phyloP scores from a whole-genome alignment of 1,140 invertebrate genomes.

The Meloidogyne hapla region DNA sequence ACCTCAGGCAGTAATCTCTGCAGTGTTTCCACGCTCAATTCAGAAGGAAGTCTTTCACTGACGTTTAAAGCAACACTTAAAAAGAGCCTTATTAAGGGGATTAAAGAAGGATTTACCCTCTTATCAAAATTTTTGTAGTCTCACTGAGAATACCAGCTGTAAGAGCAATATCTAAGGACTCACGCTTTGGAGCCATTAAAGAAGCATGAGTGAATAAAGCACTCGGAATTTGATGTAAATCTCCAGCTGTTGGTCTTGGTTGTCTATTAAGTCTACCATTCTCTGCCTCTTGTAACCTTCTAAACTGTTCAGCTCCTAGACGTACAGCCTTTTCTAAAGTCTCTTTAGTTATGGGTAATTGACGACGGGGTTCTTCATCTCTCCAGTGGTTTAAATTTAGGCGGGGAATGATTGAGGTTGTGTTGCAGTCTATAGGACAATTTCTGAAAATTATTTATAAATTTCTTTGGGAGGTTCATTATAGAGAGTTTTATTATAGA shows the following conservation, averaged over 20 bases:
- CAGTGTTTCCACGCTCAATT: constrained; percentile 55
- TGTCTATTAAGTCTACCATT: constrained; percentile 41
- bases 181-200: constrained; percentile 59
- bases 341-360: constrained; percentile 57
- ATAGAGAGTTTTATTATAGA: no score
- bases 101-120: constrained; percentile 43
- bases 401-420: constrained; percentile 44
- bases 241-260: constrained; percentile 13
- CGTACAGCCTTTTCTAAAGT: constrained; percentile 59
- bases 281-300: constrained; percentile 54
- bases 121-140: constrained; percentile 57
- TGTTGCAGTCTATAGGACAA: constrained; percentile 59
- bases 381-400: constrained; percentile 52
- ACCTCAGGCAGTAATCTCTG: constrained; percentile 60
- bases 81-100: constrained; percentile 23
- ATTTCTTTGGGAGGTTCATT: no score
- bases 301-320: constrained; percentile 54
- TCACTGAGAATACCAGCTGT: constrained; percentile 57
- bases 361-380: constrained; percentile 50
- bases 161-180: constrained; percentile 58
- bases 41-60: constrained; percentile 48
- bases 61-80: constrained; percentile 48
- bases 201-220: constrained; percentile 55
- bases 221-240: constrained; percentile 31
- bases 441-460: constrained; percentile 58